phyloP scores from a whole-genome alignment of 37 sponge, comb jelly and placozoan species.

The Axinella damicornis region DNA sequence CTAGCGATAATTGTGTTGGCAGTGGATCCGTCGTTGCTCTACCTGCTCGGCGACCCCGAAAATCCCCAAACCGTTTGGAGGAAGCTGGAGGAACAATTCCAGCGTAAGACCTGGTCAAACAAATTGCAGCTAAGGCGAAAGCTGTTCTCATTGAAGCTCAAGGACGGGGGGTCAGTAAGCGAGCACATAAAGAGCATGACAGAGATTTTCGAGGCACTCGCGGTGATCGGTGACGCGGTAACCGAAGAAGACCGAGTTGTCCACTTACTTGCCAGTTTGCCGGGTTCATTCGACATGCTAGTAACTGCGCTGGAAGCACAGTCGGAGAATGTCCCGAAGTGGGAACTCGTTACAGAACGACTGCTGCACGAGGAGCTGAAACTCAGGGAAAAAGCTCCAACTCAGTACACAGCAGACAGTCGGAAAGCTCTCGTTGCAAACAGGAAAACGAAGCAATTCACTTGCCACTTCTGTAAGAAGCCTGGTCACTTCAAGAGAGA shows the following conservation, averaged over 20 bases:
- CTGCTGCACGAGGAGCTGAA: slow-evolving; percentile 19
- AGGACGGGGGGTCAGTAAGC: neutral
- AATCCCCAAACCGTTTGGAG: slow-evolving; percentile 13
- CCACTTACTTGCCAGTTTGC: slow-evolving; percentile 7
- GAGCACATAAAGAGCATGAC: slow-evolving; percentile 11
- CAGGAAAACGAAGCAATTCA: slow-evolving; percentile 21
- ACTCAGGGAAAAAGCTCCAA: neutral
- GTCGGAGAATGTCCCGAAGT: neutral
- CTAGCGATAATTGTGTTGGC: slow-evolving; percentile 14
- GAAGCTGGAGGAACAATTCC: slow-evolving; percentile 10
- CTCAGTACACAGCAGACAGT: neutral
- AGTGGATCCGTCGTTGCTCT: slow-evolving; percentile 14
- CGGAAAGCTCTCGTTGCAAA: neutral
- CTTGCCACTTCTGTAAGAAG: slow-evolving; percentile 25
- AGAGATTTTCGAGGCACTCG: neutral
- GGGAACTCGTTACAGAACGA: slow-evolving; percentile 14
- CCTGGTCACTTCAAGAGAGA: slow-evolving; percentile 16
- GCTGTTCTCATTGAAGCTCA: slow-evolving; percentile 11
- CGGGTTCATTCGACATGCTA: slow-evolving; percentile 6
- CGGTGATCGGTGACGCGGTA: slow-evolving; percentile 34
- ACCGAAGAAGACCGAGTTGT: slow-evolving; percentile 37
- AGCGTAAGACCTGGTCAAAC: slow-evolving; percentile 23
- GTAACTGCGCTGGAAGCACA: slow-evolving; percentile 24
- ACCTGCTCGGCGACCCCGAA: slow-evolving; percentile 18
- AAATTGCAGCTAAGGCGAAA: neutral